A percentile compares a stretch with the other conserved stretches of the same genome.
These are phyloP conservation scores for Linyphia triangularis DNA, from an alignment of 2,888 invertebrate genomes.

Conservation along the genomic window DNA sequence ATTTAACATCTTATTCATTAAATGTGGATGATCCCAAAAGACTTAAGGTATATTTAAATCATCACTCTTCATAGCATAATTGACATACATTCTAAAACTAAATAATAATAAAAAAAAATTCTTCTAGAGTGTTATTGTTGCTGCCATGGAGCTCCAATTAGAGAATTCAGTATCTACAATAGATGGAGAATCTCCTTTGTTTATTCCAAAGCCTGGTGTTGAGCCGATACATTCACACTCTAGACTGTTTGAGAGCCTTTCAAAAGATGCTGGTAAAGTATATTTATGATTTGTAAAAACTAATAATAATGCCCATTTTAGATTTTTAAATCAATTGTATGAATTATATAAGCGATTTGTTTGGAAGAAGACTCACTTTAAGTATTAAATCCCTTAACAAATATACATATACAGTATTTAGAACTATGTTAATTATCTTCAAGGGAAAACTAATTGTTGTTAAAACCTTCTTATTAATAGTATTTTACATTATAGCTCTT, in stretches of 20 bases:
- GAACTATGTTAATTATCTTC: too few relatives aligned
- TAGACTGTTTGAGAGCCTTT: slow-evolving; percentile 80
- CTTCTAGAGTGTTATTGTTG: slow-evolving; percentile 82
- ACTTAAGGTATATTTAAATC: slow-evolving; percentile 20
- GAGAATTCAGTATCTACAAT: slow-evolving; percentile 82
- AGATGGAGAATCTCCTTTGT: slow-evolving; percentile 82
- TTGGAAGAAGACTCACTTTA: too few relatives aligned
- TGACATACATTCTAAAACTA: neutral
- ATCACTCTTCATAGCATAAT: neutral
- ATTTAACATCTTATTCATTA: neutral
- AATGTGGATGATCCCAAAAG: neutral
- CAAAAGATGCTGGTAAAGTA: slow-evolving; percentile 49
- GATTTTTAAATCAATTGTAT: too few relatives aligned
- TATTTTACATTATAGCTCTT: too few relatives aligned
- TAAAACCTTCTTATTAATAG: too few relatives aligned
- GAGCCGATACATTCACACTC: slow-evolving; percentile 83
- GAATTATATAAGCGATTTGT: too few relatives aligned
- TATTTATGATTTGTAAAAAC: neutral
- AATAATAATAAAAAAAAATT: too few relatives aligned
- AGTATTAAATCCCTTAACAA: too few relatives aligned
- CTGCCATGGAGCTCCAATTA: slow-evolving; percentile 85
- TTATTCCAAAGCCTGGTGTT: slow-evolving; percentile 80
- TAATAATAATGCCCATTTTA: too few relatives aligned
- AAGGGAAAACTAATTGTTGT: too few relatives aligned
- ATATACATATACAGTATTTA: too few relatives aligned